Percentiles rank a stretch among this genome's conserved stretches.
Conservation (phyloP, 2,888 invertebrate genomes). For the Hyles lineata region DNA sequence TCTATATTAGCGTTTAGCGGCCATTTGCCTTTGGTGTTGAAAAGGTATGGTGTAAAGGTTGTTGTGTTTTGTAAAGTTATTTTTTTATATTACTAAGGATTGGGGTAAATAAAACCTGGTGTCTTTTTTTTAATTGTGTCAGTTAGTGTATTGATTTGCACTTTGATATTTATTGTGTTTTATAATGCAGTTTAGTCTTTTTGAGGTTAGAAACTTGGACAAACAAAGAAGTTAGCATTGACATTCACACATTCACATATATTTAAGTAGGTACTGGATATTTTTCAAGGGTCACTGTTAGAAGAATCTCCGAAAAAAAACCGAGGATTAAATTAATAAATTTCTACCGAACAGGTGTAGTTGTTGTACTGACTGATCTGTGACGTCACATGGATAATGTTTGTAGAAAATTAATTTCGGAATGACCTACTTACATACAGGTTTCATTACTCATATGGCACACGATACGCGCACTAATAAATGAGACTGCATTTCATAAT, state of each 20-base stretch:
- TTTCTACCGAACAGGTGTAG: neutral
- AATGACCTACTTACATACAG: neutral
- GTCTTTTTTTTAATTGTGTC: too few relatives aligned
- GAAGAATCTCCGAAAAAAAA: neutral
- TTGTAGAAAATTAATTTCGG: neutral
- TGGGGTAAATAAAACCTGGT: too few relatives aligned
- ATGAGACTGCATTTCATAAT: constrained; percentile 13
- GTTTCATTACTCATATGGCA: constrained; percentile 5
- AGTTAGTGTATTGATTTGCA: too few relatives aligned
- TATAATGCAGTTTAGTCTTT: too few relatives aligned
- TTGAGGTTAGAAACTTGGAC: too few relatives aligned
- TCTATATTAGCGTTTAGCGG: constrained; percentile 12
- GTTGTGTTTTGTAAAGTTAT: neutral
- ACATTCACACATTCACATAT: too few relatives aligned
- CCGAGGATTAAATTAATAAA: neutral
- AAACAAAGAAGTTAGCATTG: too few relatives aligned
- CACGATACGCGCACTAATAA: neutral
- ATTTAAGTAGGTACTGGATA: too few relatives aligned
- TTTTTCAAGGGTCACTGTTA: too few relatives aligned
- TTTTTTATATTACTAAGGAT: neutral
- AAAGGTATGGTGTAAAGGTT: neutral
- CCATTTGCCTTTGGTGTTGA: neutral
- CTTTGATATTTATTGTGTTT: too few relatives aligned
- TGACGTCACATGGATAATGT: neutral
- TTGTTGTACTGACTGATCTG: neutral